Percentiles rank a stretch among this genome's conserved stretches.
phyloP scores from a whole-genome alignment of 1,140 invertebrate genomes.

The Teleogryllus occipitalis region DNA sequence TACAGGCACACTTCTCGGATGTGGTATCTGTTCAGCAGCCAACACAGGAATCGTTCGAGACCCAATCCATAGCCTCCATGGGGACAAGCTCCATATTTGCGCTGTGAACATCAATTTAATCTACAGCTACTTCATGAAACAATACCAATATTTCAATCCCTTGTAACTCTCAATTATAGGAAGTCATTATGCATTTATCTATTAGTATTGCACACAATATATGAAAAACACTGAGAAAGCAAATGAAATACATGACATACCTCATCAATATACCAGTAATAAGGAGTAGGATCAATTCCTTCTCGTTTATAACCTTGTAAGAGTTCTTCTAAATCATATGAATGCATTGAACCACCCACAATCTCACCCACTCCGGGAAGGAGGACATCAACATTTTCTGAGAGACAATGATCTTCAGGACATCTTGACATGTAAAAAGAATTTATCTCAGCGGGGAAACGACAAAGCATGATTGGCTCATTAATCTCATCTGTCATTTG shows the following conservation, averaged over 20 bases:
- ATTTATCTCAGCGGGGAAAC: constrained; percentile 93
- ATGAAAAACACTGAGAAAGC: background rate
- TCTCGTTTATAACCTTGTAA: constrained; percentile 77
- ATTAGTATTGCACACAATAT: background rate
- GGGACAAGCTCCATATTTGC: constrained; percentile 88
- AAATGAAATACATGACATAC: constrained; percentile 32
- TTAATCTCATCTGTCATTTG: constrained; percentile 98
- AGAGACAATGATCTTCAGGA: constrained; percentile 71
- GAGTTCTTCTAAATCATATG: constrained; percentile 79
- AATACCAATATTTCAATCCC: too few species aligned
- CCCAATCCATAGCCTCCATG: constrained; percentile 98
- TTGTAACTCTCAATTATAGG: too few species aligned
- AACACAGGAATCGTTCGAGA: constrained; percentile 93
- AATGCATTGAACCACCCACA: constrained; percentile 99
- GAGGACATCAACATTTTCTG: constrained; percentile 95
- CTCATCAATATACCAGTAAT: constrained; percentile 99
- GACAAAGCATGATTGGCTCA: constrained; percentile 89
- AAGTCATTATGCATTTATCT: too few species aligned
- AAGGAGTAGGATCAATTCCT: constrained; percentile 84
- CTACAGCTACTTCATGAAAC: too few species aligned
- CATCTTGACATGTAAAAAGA: constrained; percentile 97
- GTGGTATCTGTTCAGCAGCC: constrained; percentile 91
- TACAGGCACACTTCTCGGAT: constrained; percentile 96
- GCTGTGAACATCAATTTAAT: constrained; percentile 44
- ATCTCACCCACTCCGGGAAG: constrained; percentile 98